Percentiles rank a stretch among this genome's conserved stretches.
phyloP scores from a whole-genome alignment of 2,888 invertebrate genomes.

The Eristalis pertinax region DNA sequence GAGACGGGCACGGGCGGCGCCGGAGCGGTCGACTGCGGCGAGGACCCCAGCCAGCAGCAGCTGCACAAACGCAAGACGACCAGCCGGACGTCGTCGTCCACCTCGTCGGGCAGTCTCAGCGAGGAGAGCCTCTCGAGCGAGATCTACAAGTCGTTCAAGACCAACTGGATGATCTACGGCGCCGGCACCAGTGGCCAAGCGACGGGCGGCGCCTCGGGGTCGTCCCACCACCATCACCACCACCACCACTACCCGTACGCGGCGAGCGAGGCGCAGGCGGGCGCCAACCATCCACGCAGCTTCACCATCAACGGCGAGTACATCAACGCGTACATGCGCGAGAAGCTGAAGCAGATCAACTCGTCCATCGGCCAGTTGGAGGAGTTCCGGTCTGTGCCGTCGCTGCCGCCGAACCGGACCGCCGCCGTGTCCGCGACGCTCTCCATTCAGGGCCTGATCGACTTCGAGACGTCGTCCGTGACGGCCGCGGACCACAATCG shows the following conservation, averaged over 20 bases:
- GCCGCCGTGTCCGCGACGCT: constrained; percentile 73
- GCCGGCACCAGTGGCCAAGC: constrained; percentile 73
- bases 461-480: constrained; percentile 71
- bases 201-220: constrained; percentile 20
- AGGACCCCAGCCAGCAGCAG: constrained; percentile 55
- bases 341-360: constrained; percentile 76
- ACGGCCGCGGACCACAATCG: constrained; percentile 48
- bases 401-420: constrained; percentile 43
- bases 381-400: constrained; percentile 41
- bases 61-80: constrained; percentile 82
- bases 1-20: constrained; percentile 71
- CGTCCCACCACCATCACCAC: constrained; percentile 45
- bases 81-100: constrained; percentile 84
- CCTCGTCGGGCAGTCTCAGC: constrained; percentile 84
- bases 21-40: not conserved
- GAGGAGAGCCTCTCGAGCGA: constrained; percentile 82
- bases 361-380: constrained; percentile 72
- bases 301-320: constrained; percentile 75
- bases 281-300: constrained; percentile 26
- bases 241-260: constrained; percentile 53
- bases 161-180: constrained; percentile 81
- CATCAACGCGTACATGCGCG: constrained; percentile 73
- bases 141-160: constrained; percentile 77
- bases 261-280: constrained; percentile 39
- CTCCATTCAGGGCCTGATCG: constrained; percentile 78